Conservation (phyloP, 2,888 invertebrate species). For the Tanypteryx hageni region DNA sequence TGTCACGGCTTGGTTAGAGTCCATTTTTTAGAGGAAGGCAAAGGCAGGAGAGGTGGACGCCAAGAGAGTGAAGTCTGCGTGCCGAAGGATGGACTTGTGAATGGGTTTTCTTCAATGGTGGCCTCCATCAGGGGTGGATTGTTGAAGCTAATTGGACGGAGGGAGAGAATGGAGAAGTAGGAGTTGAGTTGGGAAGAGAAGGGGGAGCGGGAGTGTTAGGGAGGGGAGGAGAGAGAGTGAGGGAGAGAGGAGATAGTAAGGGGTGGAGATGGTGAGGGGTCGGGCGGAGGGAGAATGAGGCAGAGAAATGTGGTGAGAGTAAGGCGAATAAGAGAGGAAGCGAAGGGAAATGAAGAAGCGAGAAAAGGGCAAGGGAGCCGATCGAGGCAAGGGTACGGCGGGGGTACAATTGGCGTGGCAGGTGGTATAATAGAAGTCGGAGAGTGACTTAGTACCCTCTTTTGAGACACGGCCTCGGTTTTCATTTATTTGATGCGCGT, state of each 20-base stretch:
- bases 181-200: not conserved
- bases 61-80: not conserved
- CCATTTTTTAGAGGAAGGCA: not conserved
- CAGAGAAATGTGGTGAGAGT: not conserved
- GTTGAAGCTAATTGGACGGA: slow-evolving; percentile 7
- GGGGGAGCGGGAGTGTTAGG: not conserved
- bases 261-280: too few relatives aligned
- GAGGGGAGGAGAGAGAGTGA: not conserved
- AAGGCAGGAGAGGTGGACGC: not conserved
- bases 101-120: slow-evolving; percentile 19
- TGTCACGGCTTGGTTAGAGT: not conserved
- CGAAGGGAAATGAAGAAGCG: too few relatives aligned
- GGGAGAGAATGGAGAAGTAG: not conserved
- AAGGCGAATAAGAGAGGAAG: not conserved
- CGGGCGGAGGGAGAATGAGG: not conserved
- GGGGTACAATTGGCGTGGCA: too few relatives aligned
- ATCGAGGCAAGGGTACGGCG: too few relatives aligned
- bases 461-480: too few relatives aligned
- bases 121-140: not conserved
- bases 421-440: too few relatives aligned
- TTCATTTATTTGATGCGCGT: too few relatives aligned
- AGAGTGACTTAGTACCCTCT: too few relatives aligned
- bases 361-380: too few relatives aligned
- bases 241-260: not conserved
- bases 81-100: not conserved